These are phyloP conservation scores for Coenonympha glycerion DNA, from an alignment of 2,888 invertebrate genomes.

Conservation along the genomic window DNA sequence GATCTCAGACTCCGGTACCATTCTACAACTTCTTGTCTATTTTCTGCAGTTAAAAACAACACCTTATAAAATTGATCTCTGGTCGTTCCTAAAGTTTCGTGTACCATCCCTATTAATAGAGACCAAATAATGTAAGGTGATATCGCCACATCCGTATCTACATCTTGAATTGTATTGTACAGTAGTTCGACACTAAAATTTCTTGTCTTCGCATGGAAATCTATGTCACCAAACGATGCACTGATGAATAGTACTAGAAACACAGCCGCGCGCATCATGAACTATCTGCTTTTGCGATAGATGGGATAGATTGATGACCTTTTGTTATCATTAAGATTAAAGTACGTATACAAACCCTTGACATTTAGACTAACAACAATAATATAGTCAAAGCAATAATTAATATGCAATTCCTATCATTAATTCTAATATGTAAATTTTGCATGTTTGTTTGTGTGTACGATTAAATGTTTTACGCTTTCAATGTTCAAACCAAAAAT, in stretches of 20 bases:
- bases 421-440: too few species aligned
- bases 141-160: constrained; percentile 56
- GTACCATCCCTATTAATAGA: constrained; percentile 57
- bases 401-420: too few species aligned
- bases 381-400: too few species aligned
- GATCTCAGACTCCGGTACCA: background rate
- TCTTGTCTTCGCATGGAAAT: constrained; percentile 56
- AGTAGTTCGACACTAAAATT: constrained; percentile 63
- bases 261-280: background rate
- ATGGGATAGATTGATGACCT: too few species aligned
- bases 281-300: too few species aligned
- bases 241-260: background rate
- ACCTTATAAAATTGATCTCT: constrained; percentile 29
- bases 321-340: too few species aligned
- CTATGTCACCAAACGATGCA: constrained; percentile 30
- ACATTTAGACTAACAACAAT: too few species aligned
- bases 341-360: too few species aligned
- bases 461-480: too few species aligned
- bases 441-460: too few species aligned
- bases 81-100: constrained; percentile 51
- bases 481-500: too few species aligned
- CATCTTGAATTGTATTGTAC: constrained; percentile 52
- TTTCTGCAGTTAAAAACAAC: background rate
- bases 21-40: background rate
- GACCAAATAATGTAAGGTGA: constrained; percentile 70